These are phyloP conservation scores for Napeogenes sylphis DNA, from an alignment of 2,888 invertebrate species.

Conservation along the genomic window DNA sequence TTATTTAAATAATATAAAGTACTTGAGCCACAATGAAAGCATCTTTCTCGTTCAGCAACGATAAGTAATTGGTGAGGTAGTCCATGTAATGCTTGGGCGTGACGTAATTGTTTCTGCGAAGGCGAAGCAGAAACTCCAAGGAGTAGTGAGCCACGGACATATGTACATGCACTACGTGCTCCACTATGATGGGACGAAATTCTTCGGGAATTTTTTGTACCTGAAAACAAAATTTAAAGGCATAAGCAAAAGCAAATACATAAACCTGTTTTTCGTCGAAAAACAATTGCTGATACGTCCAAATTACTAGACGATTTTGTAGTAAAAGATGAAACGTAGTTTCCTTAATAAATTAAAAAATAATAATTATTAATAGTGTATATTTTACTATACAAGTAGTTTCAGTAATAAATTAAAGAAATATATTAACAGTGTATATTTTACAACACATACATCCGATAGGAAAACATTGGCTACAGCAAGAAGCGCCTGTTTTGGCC, in stretches of 20 bases:
- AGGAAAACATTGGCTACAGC: conserved; percentile 92
- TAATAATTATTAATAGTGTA: background rate
- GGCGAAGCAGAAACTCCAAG: conserved; percentile 82
- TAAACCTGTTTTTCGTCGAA: too few relatives aligned
- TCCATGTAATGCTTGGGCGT: conserved; percentile 96
- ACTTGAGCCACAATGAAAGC: conserved; percentile 77
- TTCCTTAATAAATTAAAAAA: too few relatives aligned
- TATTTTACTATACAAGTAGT: too few relatives aligned
- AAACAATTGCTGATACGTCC: too few relatives aligned
- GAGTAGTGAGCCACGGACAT: conserved; percentile 85
- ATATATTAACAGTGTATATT: background rate
- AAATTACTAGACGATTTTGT: too few relatives aligned
- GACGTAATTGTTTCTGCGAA: conserved; percentile 90
- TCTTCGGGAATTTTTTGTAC: conserved; percentile 81
- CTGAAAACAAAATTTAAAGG: conserved; percentile 61
- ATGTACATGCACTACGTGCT: conserved; percentile 93
- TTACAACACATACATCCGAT: conserved; percentile 79
- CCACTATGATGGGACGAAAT: conserved; percentile 83
- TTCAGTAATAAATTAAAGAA: too few relatives aligned
- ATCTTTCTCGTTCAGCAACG: conserved; percentile 84
- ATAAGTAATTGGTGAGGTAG: conserved; percentile 87
- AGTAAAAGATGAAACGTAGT: too few relatives aligned
- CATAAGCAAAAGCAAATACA: too few relatives aligned
- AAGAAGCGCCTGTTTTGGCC: conserved; percentile 92
- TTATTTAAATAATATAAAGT: too few relatives aligned